phyloP scores from a whole-genome alignment of 2,797 vertebrate genomes.

The Tapera naevia region DNA sequence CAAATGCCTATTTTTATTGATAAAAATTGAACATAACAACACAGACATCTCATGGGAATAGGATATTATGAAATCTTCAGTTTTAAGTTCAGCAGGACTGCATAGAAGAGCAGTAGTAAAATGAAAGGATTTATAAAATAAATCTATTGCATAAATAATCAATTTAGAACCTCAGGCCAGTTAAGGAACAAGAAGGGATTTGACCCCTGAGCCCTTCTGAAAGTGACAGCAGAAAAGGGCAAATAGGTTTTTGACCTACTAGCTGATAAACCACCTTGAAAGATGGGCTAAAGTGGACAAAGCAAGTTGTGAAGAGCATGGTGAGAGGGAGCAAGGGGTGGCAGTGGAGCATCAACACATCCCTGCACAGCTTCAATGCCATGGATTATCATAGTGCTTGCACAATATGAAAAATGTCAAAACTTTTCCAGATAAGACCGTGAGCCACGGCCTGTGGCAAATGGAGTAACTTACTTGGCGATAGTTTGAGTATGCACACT shows the following conservation, averaged over 20 bases:
- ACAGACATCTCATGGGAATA: not conserved
- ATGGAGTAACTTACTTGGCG: not conserved
- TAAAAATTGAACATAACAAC: constrained; percentile 7
- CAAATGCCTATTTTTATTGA: not conserved
- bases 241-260: not conserved
- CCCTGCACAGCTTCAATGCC: not conserved
- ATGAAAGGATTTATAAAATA: not conserved
- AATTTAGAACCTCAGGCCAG: not conserved
- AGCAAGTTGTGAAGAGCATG: not conserved
- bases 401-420: fast-evolving
- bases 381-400: not conserved
- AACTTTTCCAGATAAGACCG: not conserved
- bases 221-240: not conserved
- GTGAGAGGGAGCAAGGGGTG: not conserved
- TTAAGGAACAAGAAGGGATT: not conserved
- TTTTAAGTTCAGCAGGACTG: not conserved
- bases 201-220: not conserved
- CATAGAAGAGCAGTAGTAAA: not conserved
- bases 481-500: not conserved
- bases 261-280: not conserved
- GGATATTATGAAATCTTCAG: not conserved
- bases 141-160: not conserved
- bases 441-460: not conserved
- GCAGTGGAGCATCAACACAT: fast-evolving
- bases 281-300: not conserved